A percentile compares a stretch with the other conserved stretches of the same genome.
phyloP scores from a whole-genome alignment of 2,888 invertebrate genomes.

The Philonicus albiceps region DNA sequence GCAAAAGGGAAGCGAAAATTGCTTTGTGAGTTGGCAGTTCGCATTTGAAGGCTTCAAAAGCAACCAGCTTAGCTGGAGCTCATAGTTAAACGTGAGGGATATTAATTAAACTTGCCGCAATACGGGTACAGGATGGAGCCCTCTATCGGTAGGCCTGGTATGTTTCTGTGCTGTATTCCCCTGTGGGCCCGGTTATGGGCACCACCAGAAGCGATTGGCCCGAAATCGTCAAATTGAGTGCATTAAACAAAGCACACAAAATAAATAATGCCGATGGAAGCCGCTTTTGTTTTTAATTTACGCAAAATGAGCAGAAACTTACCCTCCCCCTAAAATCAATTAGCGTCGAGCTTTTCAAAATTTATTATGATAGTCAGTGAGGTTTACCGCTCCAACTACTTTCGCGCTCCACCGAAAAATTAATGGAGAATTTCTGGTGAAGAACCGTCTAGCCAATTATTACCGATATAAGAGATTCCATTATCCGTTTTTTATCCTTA shows the following conservation, averaged over 20 bases:
- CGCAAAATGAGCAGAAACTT: background rate
- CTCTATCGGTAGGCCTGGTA: background rate
- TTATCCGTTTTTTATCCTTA: background rate
- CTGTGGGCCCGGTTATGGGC: background rate
- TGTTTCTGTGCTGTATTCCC: background rate
- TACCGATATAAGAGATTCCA: background rate
- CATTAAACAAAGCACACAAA: background rate
- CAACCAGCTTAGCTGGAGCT: slow-evolving; percentile 5
- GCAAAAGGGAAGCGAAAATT: slow-evolving; percentile 15
- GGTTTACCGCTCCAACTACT: background rate
- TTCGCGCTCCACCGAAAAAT: background rate
- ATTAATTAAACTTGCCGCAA: slow-evolving; percentile 37
- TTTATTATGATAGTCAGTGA: background rate
- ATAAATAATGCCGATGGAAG: background rate
- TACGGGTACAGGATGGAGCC: slow-evolving; percentile 13
- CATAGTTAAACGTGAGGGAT: background rate
- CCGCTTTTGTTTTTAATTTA: background rate
- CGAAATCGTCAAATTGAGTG: background rate
- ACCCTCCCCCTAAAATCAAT: background rate
- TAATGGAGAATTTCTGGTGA: background rate
- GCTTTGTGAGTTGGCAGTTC: slow-evolving; percentile 39
- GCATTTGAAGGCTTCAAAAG: slow-evolving; percentile 17
- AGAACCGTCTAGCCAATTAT: background rate
- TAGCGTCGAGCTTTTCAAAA: background rate
- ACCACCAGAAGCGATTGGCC: background rate